Evolutionary conservation across 2,113 vertebrate species (phyloP), one percentile per base, ranked within the genome.

Genomic region (Chauna torquata): DNA sequence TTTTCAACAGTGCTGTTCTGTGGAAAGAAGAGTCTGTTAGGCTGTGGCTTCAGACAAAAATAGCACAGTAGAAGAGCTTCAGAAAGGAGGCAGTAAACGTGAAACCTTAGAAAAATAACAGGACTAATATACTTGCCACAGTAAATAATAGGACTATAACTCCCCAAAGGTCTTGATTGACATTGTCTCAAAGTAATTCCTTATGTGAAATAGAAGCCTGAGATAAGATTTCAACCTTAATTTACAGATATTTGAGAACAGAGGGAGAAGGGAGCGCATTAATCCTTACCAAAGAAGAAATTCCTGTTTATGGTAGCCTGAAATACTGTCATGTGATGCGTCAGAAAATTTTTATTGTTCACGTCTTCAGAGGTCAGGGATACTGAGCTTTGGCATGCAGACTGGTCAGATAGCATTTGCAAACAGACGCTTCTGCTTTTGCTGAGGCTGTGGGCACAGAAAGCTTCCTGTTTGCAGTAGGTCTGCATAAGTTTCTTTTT

Each of bases 211-310:
- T 38, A 91, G 77, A 92, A 93, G 38, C 81, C 34, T 34, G 42
- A 80, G 77, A 88, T 94, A 86, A 92, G 82, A 81, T 90, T 93
- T 89, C 76, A 38, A 8, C 76, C 52, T 92, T 81, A 84, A 90
- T 89, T 91, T 92, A 82, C 74, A 64, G 74, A 42, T 89, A 61
- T 27, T 82, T 87, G 81, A 92, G 77, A 68, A 68, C 2, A 3
- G 40, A 72, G 42, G 34, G 58, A 82, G 54, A 79, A 61, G 30
- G 36, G 44, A 76, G n/a, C 66, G 45, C 32, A 42, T 88, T 86
- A 93, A 72, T 90, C 79, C 84, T 72, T 77, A 92, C 42, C 25
- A 32, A 83, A 92, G 80, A 95, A 89, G 44, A 94, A 94, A 75
- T 77, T 91, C 62, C 58, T 75, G 47, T 77, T 94, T 22, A 5